phyloP scores from a whole-genome alignment of 2,113 vertebrate species.

The Cettia cetti region DNA sequence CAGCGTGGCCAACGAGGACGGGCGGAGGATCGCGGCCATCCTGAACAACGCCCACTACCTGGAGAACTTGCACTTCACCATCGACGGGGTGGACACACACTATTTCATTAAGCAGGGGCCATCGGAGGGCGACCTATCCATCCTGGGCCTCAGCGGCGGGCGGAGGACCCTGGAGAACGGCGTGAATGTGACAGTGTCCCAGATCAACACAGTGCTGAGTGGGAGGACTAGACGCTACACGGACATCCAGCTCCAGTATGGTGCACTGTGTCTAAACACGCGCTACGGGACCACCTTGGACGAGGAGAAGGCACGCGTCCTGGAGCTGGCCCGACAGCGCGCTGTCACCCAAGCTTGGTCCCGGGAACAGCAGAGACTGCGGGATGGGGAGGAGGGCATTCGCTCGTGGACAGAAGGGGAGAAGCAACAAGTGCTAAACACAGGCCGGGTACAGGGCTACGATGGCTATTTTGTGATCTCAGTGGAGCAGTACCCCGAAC shows the following conservation, averaged over 20 bases:
- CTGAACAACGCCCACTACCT: conserved; percentile 91
- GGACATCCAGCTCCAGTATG: conserved; percentile 88
- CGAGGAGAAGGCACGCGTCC: conserved; percentile 88
- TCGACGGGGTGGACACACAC: conserved; percentile 88
- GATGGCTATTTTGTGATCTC: conserved; percentile 94
- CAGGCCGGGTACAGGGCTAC: conserved; percentile 90
- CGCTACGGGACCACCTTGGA: conserved; percentile 92
- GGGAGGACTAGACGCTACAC: conserved; percentile 97
- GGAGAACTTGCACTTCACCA: conserved; percentile 91
- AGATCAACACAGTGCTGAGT: conserved; percentile 89
- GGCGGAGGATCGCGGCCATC: conserved; percentile 88
- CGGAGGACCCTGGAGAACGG: conserved; percentile 92
- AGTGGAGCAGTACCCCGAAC: conserved; percentile 95
- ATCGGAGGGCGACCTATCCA: conserved; percentile 85
- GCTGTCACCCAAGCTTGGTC: conserved; percentile 88
- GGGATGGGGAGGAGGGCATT: conserved; percentile 93
- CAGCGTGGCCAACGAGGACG: conserved; percentile 92
- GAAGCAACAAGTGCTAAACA: conserved; percentile 90
- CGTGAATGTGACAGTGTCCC: conserved; percentile 93
- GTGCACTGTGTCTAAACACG: conserved; percentile 84
- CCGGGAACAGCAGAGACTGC: conserved; percentile 89
- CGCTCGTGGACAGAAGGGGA: conserved; percentile 95
- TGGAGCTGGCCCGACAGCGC: conserved; percentile 90
- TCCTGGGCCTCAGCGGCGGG: conserved; percentile 92
- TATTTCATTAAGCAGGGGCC: conserved; percentile 92